Base-by-base conservation (phyloP, 1,140 invertebrate genomes). In the Leptinotarsa lineolata region DNA sequence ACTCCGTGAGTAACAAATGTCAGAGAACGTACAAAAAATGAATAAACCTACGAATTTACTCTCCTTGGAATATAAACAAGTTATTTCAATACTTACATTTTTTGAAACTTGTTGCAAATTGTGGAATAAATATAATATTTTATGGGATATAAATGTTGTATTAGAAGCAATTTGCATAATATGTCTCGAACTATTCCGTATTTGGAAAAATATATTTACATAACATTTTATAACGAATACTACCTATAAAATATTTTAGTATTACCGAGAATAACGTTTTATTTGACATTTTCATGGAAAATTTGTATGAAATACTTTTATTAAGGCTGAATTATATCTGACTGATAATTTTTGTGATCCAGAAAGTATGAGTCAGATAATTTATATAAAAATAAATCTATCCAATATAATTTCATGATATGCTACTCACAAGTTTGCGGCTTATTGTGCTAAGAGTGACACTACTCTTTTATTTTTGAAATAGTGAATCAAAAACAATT, bases 61-160 rank as follows among this genome's bases (percentile, higher is more conserved):
- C 15, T 61, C 22, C 18, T 15, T 65, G 11, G 63, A 65, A 6
- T 65, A 65, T 65, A 65, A 22, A 65, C 39, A 39, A 65, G 48
- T 39, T 22, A 24, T 65, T 65, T 39, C 63, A 39, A 21, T 22
- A 18, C 20, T 6, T 24, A 65, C 39, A 65, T 65, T 65, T 22
- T 24, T 65, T 16, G 8, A 24, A 65, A 65, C 22, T 39, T 22
- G 63, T 16, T 65, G 22, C 39, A 65, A 22, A 65, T 22, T 65
- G 39, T 65, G 24, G 63, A 65, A 24, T 65, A 65, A 65, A 65
- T 65, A 65, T 65, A 22, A 65, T 24, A 65, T 65, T 65, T 65
- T 65, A 65, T 65, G 63, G 22, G 15, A 65, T 8, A 65, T 65
- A 65, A 65, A 65, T 65, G 63, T 65, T 65, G 63, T 65, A 65